Evolutionary conservation across 2,797 vertebrate genomes (phyloP), one percentile per base, ranked within the genome.

Genomic region (Pangasius macronema): DNA sequence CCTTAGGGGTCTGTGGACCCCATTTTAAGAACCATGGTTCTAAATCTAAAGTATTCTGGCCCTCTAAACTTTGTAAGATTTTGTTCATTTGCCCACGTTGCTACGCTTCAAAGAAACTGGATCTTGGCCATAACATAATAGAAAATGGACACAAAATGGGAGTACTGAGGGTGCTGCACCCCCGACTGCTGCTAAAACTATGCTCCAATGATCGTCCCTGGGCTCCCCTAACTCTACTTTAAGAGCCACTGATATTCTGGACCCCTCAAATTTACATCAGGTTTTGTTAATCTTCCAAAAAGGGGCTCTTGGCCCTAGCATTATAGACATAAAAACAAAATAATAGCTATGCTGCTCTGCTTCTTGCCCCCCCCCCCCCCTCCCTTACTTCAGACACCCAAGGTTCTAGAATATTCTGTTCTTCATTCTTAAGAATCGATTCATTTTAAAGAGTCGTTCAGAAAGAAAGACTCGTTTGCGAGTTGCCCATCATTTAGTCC

Each of bases 401-500:
- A 3, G 1, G 16, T 49, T 65, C 80, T 49, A n/a, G 57, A 82
- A 63, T 10, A 46, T 82, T 82, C 80, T 65, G 5, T 51, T 67
- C n/a, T 10, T 49, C 61, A 11, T 4, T 27, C 42, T 82, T 42
- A 59, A 0, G 53, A 73, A 46, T 61, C 33, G 83, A 39, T 84
- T 84, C 83, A 46, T n/a, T 84, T 59, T 2, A 30, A 75, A 46
- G 83, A 84, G 33, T 75, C 83, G 83, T 57, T 84, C 51, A 59
- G 3, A 3, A n/a, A 46, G 13, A 67, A 82, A 10, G 83, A 59
- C 57, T 84, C 51, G 7, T 55, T 39, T 39, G 20, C 18, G 80
- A 39, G 13, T 46, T 27, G 30, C 11, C 33, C 51, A 63, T 83
- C 82, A 42, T 16, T 30, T 20, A 65, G 51, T n/a, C 24, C 18